These are phyloP conservation scores for Thumatha senex DNA, from an alignment of 2,888 invertebrate species.

Conservation along the genomic window DNA sequence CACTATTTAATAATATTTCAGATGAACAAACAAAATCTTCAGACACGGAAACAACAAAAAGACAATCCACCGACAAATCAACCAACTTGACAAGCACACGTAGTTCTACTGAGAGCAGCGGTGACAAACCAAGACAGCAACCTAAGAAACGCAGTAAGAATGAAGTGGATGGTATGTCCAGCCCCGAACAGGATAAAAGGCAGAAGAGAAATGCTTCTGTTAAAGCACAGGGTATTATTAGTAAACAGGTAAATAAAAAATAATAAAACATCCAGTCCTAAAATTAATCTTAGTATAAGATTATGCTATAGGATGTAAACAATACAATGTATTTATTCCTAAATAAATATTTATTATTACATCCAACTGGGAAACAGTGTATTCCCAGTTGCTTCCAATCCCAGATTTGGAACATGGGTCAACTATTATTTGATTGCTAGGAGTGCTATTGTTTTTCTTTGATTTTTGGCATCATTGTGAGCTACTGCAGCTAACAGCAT, in stretches of 20 bases:
- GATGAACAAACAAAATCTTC: slow-evolving; percentile 50
- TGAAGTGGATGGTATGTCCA: slow-evolving; percentile 67
- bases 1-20: slow-evolving; percentile 34
- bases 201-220: slow-evolving; percentile 72
- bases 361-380: no score
- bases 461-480: no score
- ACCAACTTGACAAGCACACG: slow-evolving; percentile 16
- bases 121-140: slow-evolving; percentile 31
- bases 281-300: no score
- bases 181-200: slow-evolving; percentile 71
- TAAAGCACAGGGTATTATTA: slow-evolving; percentile 71
- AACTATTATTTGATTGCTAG: no score
- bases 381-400: no score
- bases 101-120: slow-evolving; percentile 42
- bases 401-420: no score
- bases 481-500: no score
- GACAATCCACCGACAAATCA: slow-evolving; percentile 28
- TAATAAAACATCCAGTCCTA: no score
- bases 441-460: no score
- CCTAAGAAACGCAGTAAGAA: slow-evolving; percentile 72
- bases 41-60: slow-evolving; percentile 21
- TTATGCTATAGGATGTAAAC: no score
- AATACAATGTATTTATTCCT: no score
- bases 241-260: slow-evolving; percentile 59
- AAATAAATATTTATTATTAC: no score